These are phyloP conservation scores for Condylura cristata DNA, from an alignment of 2,113 vertebrate genomes.

Conservation along the genomic window DNA sequence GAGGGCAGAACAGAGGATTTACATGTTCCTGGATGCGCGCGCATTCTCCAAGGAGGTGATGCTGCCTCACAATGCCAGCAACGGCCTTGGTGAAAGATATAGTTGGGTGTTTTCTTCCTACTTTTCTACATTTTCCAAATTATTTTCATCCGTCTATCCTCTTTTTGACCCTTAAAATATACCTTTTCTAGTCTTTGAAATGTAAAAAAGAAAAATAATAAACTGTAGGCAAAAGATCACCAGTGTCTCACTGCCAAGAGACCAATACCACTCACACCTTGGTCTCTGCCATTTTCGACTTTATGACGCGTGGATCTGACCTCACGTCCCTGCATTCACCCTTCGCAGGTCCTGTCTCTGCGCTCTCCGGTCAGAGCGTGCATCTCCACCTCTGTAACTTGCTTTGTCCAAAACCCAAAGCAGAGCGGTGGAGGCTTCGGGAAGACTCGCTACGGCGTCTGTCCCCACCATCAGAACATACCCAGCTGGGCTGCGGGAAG, in stretches of 20 bases:
- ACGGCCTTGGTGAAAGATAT: neutral
- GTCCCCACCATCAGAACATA: neutral
- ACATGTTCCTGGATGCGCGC: neutral
- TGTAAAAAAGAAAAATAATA: neutral
- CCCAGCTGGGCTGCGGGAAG: neutral
- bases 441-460: neutral
- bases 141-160: neutral
- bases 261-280: no score
- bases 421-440: neutral
- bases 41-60: neutral
- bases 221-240: neutral
- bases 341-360: neutral
- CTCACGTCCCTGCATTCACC: fast-evolving
- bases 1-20: neutral
- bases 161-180: neutral
- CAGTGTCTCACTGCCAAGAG: neutral
- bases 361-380: neutral
- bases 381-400: no score
- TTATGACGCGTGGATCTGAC: fast-evolving
- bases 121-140: neutral
- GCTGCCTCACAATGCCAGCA: neutral
- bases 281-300: neutral
- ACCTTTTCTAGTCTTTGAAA: neutral
- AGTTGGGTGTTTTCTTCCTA: no score
- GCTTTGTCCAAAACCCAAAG: neutral